Base-by-base conservation (phyloP, 2,113 vertebrate genomes). In the Crotalus horridus region DNA sequence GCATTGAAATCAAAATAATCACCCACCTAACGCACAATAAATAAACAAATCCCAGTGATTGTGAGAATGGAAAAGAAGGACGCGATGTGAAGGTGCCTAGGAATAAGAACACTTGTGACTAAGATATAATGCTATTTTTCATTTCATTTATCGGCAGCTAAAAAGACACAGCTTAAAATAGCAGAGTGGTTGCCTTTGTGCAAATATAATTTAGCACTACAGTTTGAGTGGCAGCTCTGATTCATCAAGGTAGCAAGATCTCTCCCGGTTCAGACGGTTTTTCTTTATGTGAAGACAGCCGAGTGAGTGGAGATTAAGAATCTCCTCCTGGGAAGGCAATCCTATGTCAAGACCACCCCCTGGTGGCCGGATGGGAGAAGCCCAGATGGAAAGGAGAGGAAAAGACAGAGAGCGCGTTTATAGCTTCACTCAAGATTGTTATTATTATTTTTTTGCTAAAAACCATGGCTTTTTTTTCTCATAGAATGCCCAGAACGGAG, bases 321-420 rank as follows among this genome's bases (percentile, higher is more conserved):
- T 29, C 0, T 24, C 21, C 48, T 94, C 92, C 91, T 46, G n/a
- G 51, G 29, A 54, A 61, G n/a, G 39, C 87, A 96, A 95, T 92
- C 93, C 95, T 95, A 92, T 97, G 93, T 96, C 96, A 97, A 81
- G 96, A 97, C 95, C 96, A 88, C 97, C 97, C 97, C 96, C 97
- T 97, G 94, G 96, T 96, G 97, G 96, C 95, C 81, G 61, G 43
- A 88, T 81, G 61, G 23, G 55, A n/a, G 15, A 64, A 8, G 43
- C 39, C 54, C 24, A 92, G 43, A 24, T 7, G 58, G 15, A 90
- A 11, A 48, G 3, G 17, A 23, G 33, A 81, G n/a, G 6, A 8
- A 43, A 81, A 43, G 33, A 81, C 0, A 0, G 2, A 4, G 33
- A 81, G 7, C 21, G 23, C 7, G 13, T 29, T 81, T 86, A 51